A percentile compares a stretch with the other conserved stretches of the same genome.
Evolutionary conservation across 2,797 vertebrate genomes (phyloP).

Genomic region (Staurois parvus): DNA sequence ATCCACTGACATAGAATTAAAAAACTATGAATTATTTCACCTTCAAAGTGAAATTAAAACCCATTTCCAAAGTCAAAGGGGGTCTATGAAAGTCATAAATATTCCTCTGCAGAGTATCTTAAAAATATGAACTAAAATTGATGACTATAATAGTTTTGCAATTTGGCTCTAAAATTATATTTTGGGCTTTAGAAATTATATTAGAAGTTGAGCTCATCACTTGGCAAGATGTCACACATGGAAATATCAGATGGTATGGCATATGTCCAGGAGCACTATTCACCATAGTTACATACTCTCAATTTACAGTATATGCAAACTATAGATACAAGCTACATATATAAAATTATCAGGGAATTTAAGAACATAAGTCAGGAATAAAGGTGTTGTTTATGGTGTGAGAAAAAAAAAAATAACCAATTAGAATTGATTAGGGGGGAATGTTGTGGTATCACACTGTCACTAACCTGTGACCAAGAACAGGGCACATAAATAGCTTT

Average conservation of each 20-base stretch:
- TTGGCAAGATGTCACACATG: conserved; percentile 14
- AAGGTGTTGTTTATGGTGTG: background rate
- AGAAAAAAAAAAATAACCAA: background rate
- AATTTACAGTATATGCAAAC: background rate
- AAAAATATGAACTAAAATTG: conserved; percentile 2
- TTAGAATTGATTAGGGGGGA: background rate
- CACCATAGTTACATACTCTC: background rate
- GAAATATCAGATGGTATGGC: background rate
- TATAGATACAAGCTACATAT: background rate
- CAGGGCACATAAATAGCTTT: background rate
- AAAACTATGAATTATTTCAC: background rate
- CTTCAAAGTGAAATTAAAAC: background rate
- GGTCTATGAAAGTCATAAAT: background rate
- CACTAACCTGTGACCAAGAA: background rate
- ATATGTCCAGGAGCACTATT: background rate
- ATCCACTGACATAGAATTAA: too few relatives aligned
- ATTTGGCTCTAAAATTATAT: conserved; percentile 23
- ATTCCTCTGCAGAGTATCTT: background rate
- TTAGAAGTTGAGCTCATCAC: conserved; percentile 32
- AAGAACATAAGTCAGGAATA: background rate
- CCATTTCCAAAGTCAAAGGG: background rate
- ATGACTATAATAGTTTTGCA: conserved; percentile 6
- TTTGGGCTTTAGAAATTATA: background rate
- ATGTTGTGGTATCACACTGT: too few relatives aligned
- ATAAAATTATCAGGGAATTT: background rate